Evolutionary conservation across 2,888 invertebrate genomes (phyloP), one percentile per base, ranked within the genome.

Genomic region (Eupithecia subumbrata): DNA sequence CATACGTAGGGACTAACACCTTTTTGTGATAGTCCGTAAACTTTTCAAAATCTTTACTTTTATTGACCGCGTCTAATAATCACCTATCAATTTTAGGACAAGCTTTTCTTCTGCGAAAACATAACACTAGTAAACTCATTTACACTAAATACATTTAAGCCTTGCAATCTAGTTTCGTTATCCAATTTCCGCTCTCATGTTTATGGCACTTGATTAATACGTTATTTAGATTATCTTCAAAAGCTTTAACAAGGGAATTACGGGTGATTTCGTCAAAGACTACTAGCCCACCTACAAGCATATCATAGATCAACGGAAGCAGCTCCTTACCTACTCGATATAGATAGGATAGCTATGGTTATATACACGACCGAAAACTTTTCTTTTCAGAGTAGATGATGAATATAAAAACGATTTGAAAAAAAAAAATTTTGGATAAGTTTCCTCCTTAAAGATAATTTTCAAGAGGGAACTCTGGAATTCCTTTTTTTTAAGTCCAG

Each of bases 231-330:
- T 90, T 88, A 90, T 90, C 86, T 90, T 86, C 85, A 84, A 76
- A 83, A 86, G 87, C 86, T 83, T 87, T 90, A 92, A 93, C 93
- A 90, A 93, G 92, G 89, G 87, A 91, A 94, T 94, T 93, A 93
- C 87, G 88, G 92, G 90, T 93, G 85, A 93, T 94, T 93, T 91
- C 86, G 86, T 84, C 84, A 84, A 87, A 90, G 86, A 88, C 88
- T 87, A 88, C 84, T 79, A 84, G 93, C 89, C 93, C 93, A 94
- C 93, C 93, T 93, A 93, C 90, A 81, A 80, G 80, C 80, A 87
- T 22, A 52, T 8, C 69, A 72, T 48, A 76, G 76, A 14, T 64
- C 2, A 74, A 69, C 7, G 5, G 11, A 48, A 34, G n/a, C 22
- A 69, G 71, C 66, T 72, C 14, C 8, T 43, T 43, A 68, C 25